These are phyloP conservation scores for Kryphioiulus occultus DNA, from an alignment of 2,888 invertebrate species.

Conservation along the genomic window DNA sequence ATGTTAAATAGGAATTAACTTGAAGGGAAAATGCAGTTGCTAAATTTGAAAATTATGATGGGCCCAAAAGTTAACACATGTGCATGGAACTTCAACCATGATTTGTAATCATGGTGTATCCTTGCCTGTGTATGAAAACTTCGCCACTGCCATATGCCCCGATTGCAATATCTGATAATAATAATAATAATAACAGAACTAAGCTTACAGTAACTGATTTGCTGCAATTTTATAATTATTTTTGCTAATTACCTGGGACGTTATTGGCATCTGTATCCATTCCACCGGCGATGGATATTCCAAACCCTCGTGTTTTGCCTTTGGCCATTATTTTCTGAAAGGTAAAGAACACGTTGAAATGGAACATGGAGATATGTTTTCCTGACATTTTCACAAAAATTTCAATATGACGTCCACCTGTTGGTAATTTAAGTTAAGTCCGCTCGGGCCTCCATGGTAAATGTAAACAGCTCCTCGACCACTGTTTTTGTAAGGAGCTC, in stretches of 20 bases:
- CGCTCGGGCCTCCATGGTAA: conserved; percentile 67
- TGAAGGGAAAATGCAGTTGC: background rate
- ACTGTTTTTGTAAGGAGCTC: conserved; percentile 72
- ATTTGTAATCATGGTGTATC: background rate
- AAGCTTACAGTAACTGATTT: background rate
- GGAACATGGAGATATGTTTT: too few relatives aligned
- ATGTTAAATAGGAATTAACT: background rate
- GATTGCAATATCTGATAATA: background rate
- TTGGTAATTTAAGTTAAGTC: conserved; percentile 63
- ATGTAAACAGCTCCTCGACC: conserved; percentile 72
- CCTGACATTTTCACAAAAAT: too few relatives aligned
- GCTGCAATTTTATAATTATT: background rate
- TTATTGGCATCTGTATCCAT: conserved; percentile 70
- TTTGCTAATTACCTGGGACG: conserved; percentile 68
- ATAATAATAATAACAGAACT: background rate
- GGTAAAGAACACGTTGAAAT: background rate
- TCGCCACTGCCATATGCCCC: background rate
- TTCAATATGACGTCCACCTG: conserved; percentile 67
- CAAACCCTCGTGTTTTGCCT: conserved; percentile 68
- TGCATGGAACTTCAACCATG: too few relatives aligned
- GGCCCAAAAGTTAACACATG: background rate
- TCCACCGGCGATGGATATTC: conserved; percentile 70
- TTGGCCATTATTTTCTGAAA: conserved; percentile 66
- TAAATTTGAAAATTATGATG: too few relatives aligned
- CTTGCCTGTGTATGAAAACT: background rate